Evolutionary conservation across 1,140 invertebrate species (phyloP).

Genomic region (Tenebrio molitor): DNA sequence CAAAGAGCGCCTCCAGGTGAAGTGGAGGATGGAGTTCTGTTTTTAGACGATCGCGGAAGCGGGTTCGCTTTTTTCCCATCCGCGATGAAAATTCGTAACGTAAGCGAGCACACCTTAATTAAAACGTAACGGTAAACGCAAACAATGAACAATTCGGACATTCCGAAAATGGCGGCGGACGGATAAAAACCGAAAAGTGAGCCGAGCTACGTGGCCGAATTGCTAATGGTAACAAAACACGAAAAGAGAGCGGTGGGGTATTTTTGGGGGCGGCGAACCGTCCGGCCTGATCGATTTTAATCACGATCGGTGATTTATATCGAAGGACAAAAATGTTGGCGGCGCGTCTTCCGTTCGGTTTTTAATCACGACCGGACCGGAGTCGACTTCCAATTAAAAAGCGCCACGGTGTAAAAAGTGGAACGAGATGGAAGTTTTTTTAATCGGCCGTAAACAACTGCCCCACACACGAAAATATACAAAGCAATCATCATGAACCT

Average conservation of each 20-base stretch:
- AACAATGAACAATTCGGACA: conserved; percentile 26
- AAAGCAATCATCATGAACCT: conserved; percentile 18
- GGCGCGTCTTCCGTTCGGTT: too few species aligned
- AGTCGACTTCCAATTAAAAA: conserved; percentile 32
- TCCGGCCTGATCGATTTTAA: conserved; percentile 30
- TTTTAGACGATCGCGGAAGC: background rate
- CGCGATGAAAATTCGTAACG: background rate
- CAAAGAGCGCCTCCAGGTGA: too few species aligned
- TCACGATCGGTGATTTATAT: conserved; percentile 14
- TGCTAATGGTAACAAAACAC: background rate
- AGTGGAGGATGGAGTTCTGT: background rate
- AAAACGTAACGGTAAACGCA: conserved; percentile 25
- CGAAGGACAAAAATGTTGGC: conserved; percentile 21
- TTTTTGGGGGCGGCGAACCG: too few species aligned
- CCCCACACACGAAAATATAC: conserved; percentile 22
- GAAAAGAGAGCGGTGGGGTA: too few species aligned
- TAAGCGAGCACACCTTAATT: conserved; percentile 13
- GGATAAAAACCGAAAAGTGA: conserved; percentile 5
- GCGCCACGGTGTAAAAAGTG: conserved; percentile 9
- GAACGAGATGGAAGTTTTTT: conserved; percentile 1
- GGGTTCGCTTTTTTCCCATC: background rate
- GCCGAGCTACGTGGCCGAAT: background rate
- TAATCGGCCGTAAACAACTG: background rate
- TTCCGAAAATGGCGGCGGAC: background rate
- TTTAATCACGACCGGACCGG: conserved; percentile 12